Base-by-base conservation (phyloP, 1,140 invertebrate genomes). In the Leptoteleia sp. region DNA sequence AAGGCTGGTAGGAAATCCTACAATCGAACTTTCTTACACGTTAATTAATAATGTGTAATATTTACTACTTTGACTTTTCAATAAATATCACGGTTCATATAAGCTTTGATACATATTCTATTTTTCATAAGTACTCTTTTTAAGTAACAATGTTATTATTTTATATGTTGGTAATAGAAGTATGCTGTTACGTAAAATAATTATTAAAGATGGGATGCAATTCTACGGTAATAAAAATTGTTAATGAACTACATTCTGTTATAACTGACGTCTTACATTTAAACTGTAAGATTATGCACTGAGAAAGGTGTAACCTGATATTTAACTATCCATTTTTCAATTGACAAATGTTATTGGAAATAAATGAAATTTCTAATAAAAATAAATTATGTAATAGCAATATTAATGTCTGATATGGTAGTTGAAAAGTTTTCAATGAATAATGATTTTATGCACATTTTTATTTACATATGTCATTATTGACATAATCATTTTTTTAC, bases 291-390 rank as follows among this genome's bases (percentile, higher is more conserved):
- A 19, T 71, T 57, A 59, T 62, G 29, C 12, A 62, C 47, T 62
- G 55, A 72, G 68, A 62, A 72, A 62, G 47, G 33, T 38, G 45
- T 55, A 62, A 72, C 68, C 38, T 72, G 68, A 62, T 72, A 62
- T 72, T 72, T 62, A 62, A 59, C 9, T 19, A 35, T 9, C 13
- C 9, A 54, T 38, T 70, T 33, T 59, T 25, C 22, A 22, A 42
- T 68, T 68, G 52, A 57, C 52, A 57, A 57, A 57, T 38, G 43
- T 40, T 47, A 59, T 33, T 16, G 13, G 2, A 16, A 54, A 52
- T 52, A 45, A 62, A 31, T 42, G 37, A 35, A 25, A 4, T 16
- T 7, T 37, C 12, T 8, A 12, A 9, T 11, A 25, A 22, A 48
- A 31, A 48, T 48, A 48, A 27, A 43, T 27, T 42, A 6, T 37